A percentile compares a stretch with the other conserved stretches of the same genome.
Evolutionary conservation across 2,797 vertebrate species (phyloP).

Genomic region (Danio albolineatus): DNA sequence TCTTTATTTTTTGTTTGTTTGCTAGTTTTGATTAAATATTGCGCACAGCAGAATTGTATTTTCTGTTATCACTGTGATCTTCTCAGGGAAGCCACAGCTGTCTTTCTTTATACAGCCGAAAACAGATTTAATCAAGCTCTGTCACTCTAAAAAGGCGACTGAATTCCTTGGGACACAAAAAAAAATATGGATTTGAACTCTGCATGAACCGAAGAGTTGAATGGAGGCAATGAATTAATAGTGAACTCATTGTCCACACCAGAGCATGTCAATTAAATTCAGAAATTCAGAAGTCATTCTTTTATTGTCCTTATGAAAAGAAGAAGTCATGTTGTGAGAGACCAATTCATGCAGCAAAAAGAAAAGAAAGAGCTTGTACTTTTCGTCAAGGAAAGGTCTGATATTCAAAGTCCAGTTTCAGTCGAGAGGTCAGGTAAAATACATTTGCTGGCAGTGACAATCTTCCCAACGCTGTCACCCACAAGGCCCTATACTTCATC

Average conservation of each 20-base stretch:
- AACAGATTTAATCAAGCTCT: constrained; percentile 43
- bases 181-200: constrained; percentile 35
- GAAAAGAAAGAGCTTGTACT: constrained; percentile 7
- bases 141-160: constrained; percentile 23
- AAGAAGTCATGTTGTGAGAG: constrained; percentile 12
- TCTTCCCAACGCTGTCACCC: constrained; percentile 71
- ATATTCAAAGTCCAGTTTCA: constrained; percentile 27
- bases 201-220: constrained; percentile 5
- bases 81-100: background rate
- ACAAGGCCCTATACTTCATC: constrained; percentile 73
- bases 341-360: constrained; percentile 20
- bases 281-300: constrained; percentile 40
- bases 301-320: constrained; percentile 18
- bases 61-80: constrained; percentile 55
- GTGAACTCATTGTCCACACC: constrained; percentile 1
- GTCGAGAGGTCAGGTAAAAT: constrained; percentile 12
- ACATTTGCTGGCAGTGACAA: constrained; percentile 63
- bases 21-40: constrained; percentile 1
- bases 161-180: constrained; percentile 13
- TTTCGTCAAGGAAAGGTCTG: constrained; percentile 7
- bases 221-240: constrained; percentile 23
- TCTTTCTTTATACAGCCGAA: constrained; percentile 8
- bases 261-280: constrained; percentile 29
- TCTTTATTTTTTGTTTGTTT: constrained; percentile 22
- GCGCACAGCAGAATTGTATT: background rate